These are phyloP conservation scores for Eurois occulta DNA, from an alignment of 2,888 invertebrate genomes.

Conservation along the genomic window DNA sequence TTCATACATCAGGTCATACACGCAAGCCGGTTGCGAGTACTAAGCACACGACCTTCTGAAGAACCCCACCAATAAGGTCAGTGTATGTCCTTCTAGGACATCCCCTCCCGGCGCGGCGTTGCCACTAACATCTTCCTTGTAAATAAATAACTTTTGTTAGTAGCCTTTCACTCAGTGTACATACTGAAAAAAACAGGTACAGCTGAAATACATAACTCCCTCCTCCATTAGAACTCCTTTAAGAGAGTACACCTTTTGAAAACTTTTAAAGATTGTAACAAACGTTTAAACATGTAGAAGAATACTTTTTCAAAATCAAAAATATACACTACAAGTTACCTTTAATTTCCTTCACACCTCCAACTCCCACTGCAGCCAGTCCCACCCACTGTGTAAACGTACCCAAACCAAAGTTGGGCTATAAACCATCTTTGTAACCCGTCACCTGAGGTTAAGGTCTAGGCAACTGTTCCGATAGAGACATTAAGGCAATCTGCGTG, in stretches of 20 bases:
- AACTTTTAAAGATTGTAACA: neutral
- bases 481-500: constrained; percentile 61
- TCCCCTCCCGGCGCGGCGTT: too few species aligned
- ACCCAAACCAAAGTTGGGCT: constrained; percentile 27
- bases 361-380: constrained; percentile 20
- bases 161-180: too few species aligned
- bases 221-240: too few species aligned
- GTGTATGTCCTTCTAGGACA: too few species aligned
- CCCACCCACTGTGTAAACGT: constrained; percentile 25
- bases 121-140: too few species aligned
- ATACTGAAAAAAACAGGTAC: neutral
- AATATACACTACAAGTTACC: neutral
- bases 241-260: neutral
- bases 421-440: constrained; percentile 57
- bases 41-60: too few species aligned
- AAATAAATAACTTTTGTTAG: too few species aligned
- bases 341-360: constrained; percentile 1
- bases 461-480: constrained; percentile 56
- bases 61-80: too few species aligned
- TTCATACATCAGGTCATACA: too few species aligned
- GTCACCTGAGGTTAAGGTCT: constrained; percentile 58
- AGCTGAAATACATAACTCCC: neutral
- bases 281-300: neutral
- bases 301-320: neutral
- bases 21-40: too few species aligned